phyloP scores from a whole-genome alignment of 2,113 vertebrate species.

The Columba livia region DNA sequence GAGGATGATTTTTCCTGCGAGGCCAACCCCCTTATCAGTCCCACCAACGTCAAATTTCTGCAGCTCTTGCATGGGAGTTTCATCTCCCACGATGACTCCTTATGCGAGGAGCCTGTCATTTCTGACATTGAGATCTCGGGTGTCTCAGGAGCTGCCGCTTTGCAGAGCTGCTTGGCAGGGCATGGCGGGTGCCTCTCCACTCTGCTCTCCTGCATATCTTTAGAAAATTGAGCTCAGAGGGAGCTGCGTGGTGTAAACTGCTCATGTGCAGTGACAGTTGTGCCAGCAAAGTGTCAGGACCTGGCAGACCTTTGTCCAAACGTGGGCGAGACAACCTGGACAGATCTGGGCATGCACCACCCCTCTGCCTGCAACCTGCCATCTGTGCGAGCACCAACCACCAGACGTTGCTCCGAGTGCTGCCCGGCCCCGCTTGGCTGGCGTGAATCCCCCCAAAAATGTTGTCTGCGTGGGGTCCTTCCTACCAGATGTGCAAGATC shows the following conservation, averaged over 20 bases:
- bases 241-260: neutral
- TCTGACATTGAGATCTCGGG: neutral
- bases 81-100: neutral
- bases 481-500: rapidly evolving
- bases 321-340: rapidly evolving
- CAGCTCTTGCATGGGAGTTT: neutral
- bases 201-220: neutral
- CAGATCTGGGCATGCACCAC: neutral
- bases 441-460: neutral
- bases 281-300: neutral
- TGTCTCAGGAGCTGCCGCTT: neutral
- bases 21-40: neutral
- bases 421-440: neutral
- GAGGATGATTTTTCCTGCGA: neutral
- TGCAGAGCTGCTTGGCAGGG: too few species aligned
- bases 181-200: too few species aligned
- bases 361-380: neutral
- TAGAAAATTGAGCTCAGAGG: neutral
- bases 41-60: neutral
- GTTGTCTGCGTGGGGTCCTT: rapidly evolving
- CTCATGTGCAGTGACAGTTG: neutral
- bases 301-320: neutral
- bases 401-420: rapidly evolving
- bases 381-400: neutral
- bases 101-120: neutral